Conservation (phyloP, 1,140 invertebrate species). For the Scaptomyza graminum region DNA sequence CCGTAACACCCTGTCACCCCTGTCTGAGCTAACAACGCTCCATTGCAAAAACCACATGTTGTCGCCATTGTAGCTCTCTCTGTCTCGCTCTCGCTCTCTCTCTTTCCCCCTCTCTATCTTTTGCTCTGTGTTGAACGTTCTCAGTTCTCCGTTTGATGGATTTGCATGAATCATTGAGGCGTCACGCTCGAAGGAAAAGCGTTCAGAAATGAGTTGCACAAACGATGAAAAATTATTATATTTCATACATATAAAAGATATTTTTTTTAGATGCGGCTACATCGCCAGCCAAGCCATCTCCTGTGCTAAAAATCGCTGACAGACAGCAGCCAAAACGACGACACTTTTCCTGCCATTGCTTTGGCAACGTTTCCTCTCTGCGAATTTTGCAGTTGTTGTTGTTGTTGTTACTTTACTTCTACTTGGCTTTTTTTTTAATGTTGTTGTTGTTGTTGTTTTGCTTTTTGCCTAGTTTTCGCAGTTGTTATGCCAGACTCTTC, state of each 20-base stretch:
- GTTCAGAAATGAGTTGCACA: constrained; percentile 65
- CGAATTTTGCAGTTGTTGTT: constrained; percentile 18
- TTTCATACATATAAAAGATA: constrained; percentile 68
- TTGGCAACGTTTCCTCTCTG: constrained; percentile 69
- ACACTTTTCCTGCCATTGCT: constrained; percentile 74
- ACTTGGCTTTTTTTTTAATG: not conserved
- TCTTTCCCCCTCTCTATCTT: not conserved
- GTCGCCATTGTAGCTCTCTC: constrained; percentile 19
- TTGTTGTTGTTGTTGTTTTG: constrained; percentile 5
- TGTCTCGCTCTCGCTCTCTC: not conserved
- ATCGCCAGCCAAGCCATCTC: constrained; percentile 20
- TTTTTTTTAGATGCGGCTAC: constrained; percentile 71
- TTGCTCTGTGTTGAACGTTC: constrained; percentile 9
- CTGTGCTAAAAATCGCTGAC: constrained; percentile 63
- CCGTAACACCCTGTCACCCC: not conserved
- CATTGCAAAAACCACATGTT: constrained; percentile 69
- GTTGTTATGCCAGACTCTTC: constrained; percentile 75
- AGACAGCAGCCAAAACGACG: constrained; percentile 64
- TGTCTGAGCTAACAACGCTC: constrained; percentile 14
- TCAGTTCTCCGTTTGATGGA: constrained; percentile 64
- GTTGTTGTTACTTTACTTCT: constrained; percentile 20
- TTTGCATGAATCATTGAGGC: constrained; percentile 82
- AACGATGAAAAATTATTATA: constrained; percentile 54
- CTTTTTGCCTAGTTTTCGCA: constrained; percentile 45
- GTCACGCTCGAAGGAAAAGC: constrained; percentile 77